Conservation (phyloP, 2,113 vertebrate species). For the Edolisoma coerulescens region DNA sequence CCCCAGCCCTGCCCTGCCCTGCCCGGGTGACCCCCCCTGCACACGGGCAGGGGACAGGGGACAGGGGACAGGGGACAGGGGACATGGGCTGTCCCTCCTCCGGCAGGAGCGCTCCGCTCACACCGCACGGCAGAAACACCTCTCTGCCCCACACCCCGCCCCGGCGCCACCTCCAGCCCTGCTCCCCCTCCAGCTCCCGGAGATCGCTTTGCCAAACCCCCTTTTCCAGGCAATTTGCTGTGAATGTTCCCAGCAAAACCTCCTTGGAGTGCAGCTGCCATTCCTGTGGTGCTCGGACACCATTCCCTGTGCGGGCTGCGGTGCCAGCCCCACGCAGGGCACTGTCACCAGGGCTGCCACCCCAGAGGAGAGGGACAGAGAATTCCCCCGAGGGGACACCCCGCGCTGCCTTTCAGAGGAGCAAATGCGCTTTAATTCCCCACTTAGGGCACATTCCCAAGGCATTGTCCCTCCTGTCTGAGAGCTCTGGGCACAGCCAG, state of each 20-base stretch:
- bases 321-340: neutral
- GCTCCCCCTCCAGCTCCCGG: fast-evolving
- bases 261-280: neutral
- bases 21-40: neutral
- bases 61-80: neutral
- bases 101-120: neutral
- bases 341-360: neutral
- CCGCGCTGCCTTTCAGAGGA: neutral
- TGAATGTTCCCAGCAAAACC: neutral
- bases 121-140: neutral
- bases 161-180: neutral
- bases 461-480: neutral
- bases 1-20: neutral
- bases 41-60: no score
- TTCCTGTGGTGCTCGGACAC: fast-evolving
- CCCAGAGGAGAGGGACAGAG: neutral
- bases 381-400: neutral
- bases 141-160: fast-evolving
- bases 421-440: neutral
- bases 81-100: neutral
- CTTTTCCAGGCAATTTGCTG: no score
- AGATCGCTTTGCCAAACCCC: neutral
- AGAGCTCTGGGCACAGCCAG: neutral
- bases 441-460: neutral
- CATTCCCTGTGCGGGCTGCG: neutral